Evolutionary conservation across 2,888 invertebrate genomes (phyloP).

Genomic region (Torymus auratus): DNA sequence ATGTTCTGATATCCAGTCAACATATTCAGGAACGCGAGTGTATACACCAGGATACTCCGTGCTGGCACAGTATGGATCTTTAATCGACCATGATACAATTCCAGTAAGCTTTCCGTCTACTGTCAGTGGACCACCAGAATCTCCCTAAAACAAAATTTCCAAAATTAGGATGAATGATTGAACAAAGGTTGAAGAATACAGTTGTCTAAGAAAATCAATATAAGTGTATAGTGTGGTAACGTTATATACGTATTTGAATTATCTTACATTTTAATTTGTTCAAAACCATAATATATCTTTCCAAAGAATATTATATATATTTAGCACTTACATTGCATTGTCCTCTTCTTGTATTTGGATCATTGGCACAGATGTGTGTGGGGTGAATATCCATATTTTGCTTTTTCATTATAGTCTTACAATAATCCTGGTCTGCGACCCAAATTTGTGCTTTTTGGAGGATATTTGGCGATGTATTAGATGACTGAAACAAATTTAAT

Average conservation of each 20-base stretch:
- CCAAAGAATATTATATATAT: no score
- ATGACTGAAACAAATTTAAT: slow-evolving; percentile 12
- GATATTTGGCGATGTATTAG: not conserved
- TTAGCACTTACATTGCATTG: slow-evolving; percentile 45
- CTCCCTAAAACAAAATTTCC: slow-evolving; percentile 43
- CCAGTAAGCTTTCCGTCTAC: slow-evolving; percentile 42
- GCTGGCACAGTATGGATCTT: slow-evolving; percentile 50
- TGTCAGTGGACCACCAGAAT: slow-evolving; percentile 55
- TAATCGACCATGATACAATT: slow-evolving; percentile 52
- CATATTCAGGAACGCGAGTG: slow-evolving; percentile 49
- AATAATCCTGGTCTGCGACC: slow-evolving; percentile 32
- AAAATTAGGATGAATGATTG: not conserved
- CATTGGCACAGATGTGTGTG: slow-evolving; percentile 51
- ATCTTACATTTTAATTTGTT: no score
- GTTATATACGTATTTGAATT: no score
- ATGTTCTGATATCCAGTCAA: slow-evolving; percentile 49
- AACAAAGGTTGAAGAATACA: not conserved
- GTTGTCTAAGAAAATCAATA: not conserved
- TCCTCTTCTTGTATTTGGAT: slow-evolving; percentile 46
- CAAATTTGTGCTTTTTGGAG: slow-evolving; percentile 35
- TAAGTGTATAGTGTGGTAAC: not conserved
- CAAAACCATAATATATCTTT: no score
- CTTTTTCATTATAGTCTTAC: not conserved
- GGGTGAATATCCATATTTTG: slow-evolving; percentile 3
- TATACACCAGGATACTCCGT: slow-evolving; percentile 48